Percentiles rank a stretch among this genome's conserved stretches.
Evolutionary conservation across 2,797 vertebrate species (phyloP).

Genomic region (Sebastes steindachneri): DNA sequence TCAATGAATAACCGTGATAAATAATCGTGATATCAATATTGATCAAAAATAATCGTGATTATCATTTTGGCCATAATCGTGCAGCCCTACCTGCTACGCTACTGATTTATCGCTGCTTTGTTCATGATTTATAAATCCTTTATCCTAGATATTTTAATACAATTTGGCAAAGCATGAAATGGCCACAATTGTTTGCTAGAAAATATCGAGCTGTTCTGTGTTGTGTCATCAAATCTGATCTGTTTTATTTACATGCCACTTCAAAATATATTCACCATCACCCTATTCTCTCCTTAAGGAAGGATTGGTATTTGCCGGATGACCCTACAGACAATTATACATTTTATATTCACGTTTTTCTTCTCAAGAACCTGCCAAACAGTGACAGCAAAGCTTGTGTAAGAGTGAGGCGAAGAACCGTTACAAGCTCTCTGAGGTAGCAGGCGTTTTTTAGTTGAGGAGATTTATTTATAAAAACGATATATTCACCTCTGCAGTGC

Average conservation of each 20-base stretch:
- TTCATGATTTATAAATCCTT: background rate
- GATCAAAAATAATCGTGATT: too few species aligned
- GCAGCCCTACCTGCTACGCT: too few species aligned
- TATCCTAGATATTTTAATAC: background rate
- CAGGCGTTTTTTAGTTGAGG: conserved; percentile 49
- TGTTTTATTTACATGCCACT: background rate
- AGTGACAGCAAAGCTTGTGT: conserved; percentile 28
- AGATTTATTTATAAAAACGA: conserved; percentile 34
- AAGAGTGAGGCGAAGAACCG: conserved; percentile 30
- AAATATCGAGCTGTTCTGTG: background rate
- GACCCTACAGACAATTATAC: background rate
- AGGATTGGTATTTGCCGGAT: background rate
- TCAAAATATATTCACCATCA: background rate
- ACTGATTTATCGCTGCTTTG: background rate
- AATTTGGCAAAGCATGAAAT: background rate
- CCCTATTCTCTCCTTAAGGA: background rate
- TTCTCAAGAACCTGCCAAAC: conserved; percentile 13
- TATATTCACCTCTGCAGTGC: conserved; percentile 18
- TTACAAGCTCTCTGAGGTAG: conserved; percentile 74
- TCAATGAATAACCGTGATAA: too few species aligned
- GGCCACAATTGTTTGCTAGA: background rate
- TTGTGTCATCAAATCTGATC: background rate
- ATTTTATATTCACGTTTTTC: background rate
- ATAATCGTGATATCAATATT: too few species aligned
- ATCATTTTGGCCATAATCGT: too few species aligned